Evolutionary conservation across 2,888 invertebrate genomes (phyloP), one percentile per base, ranked within the genome.

Genomic region (Yponomeuta plumbellus): DNA sequence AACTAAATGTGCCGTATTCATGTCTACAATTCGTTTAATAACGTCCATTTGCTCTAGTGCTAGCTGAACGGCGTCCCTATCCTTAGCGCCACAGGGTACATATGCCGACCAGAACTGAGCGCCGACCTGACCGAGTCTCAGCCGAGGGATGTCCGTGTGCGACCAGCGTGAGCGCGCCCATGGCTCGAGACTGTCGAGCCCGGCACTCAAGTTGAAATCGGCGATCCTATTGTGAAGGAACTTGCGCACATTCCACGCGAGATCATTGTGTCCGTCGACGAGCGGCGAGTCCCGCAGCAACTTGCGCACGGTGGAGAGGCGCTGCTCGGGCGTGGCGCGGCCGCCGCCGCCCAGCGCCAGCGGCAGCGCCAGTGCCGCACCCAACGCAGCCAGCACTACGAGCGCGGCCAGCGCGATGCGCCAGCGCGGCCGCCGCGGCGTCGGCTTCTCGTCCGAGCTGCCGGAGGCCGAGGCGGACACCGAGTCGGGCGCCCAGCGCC

Each of bases 31-130:
- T 71, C 95, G 92, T 75, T 94, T 94, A 77, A 96, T 96, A 75
- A 96, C 96, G 88, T 96, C 96, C 84, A 96, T 96, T 88, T 96
- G 96, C 85, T 96, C 96, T 75, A 96, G 92, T 69, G 96, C 96
- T 75, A 96, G 92, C 83, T 96, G 96, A 80, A 95, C 96, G 66
- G 96, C 96, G 80, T 96, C 96, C 81, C 95, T 91, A 81, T 96
- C 95, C 77, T 96, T 95, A 34, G 96, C 95, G 72, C 95, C 96
- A 80, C 96, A 96, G 72, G 96, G 96, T 78, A 96, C 96, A 84
- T 96, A 96, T 70, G 96, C 96, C 70, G 96, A 96, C 96, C 96
- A 96, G 83, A 96, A 96, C 93, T 98, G 98, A 71, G 97, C 98
- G 69, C 97, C 97, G 68, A 98, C 94, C 80, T 95, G 94, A 68